Evolutionary conservation across 2,113 vertebrate genomes (phyloP), one percentile per base, ranked within the genome.

Genomic region (Alosa alosa): DNA sequence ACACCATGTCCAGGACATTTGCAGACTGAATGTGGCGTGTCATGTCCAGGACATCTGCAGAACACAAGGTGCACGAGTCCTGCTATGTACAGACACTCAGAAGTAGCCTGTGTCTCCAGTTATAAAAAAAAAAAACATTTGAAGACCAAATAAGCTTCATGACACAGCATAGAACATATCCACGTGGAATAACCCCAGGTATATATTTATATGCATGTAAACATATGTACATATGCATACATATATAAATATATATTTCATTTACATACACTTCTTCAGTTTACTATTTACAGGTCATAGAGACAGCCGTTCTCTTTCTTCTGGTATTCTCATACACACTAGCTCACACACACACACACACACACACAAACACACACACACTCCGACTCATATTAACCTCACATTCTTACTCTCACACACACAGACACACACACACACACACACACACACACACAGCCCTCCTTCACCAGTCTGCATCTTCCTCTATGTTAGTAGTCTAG

Each of bases 81-180:
- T n/a, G n/a, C n/a, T n/a, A n/a, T n/a, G n/a, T n/a, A n/a, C n/a
- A n/a, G 94, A 97, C 96, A 95, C 93, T 93, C 97, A 97, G 95
- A 96, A 97, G 97, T 97, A 97, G 96, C 98, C 98, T 97, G 98
- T 98, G 97, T 97, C 96, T 97, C 96, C 96, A 97, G 97, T 98
- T 97, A 96, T 88, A 91, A 96, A 95, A 95, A 93, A 95, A 93
- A 93, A 82, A n/a, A 82, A 89, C 91, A n/a, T n/a, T n/a, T n/a
- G n/a, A n/a, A 91, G 93, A 95, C 68, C 93, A 91, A 92, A 92
- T 91, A 88, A 93, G 92, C 78, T 85, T 92, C 93, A 97, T 95
- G 94, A 95, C 94, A 97, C 95, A n/a, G n/a, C n/a, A n/a, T n/a
- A 93, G 93, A 94, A 96, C 96, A 95, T 57, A 91, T 94, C 95